Evolutionary conservation across 2,888 invertebrate species (phyloP), one percentile per base, ranked within the genome.

Genomic region (Hydrotaea cyrtoneurina): DNA sequence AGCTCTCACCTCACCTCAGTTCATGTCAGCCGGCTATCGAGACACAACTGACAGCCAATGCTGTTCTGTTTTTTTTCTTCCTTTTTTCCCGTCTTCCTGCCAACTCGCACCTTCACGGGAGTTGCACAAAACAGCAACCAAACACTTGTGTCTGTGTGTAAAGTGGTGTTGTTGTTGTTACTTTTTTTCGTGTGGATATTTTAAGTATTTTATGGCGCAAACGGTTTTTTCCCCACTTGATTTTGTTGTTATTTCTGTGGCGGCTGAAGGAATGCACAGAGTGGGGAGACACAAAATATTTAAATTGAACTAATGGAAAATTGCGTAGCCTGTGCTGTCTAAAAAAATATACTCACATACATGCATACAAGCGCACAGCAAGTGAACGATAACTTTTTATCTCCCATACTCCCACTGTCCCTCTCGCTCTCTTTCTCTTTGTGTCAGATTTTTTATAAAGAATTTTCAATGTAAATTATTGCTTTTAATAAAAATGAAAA

Each of bases 401-500:
- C 50, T 4, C 50, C n/a, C 50, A 36, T 36, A n/a, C n/a, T n/a
- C 31, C 31, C 7, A 31, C 31, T 31, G 2, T 36, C 36, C 3
- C 36, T 36, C 36, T 36, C 36, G 3, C 8, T 39, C 7, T 39
- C 11, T 39, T 1, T 39, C 39, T 8, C 39, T 13, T 39, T 39
- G 4, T 39, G 4, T 31, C 39, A 39, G 31, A 31, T 31, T 53
- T 23, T 31, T 17, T 15, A 11, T 39, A 21, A 71, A 71, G 19
- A 66, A 43, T 71, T 23, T 46, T 73, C 15, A 36, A 73, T 73
- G 36, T 73, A 57, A 73, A 73, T 73, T 73, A 73, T 73, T 73
- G 57, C 57, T 73, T 73, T 73, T 73, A 73, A 73, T 73, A 73
- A 73, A 73, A 72, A 57, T 15, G 13, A 39, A 36, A 66, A 66